Evolutionary conservation across 1,140 invertebrate genomes (phyloP).

Genomic region (Sinonovacula constricta): DNA sequence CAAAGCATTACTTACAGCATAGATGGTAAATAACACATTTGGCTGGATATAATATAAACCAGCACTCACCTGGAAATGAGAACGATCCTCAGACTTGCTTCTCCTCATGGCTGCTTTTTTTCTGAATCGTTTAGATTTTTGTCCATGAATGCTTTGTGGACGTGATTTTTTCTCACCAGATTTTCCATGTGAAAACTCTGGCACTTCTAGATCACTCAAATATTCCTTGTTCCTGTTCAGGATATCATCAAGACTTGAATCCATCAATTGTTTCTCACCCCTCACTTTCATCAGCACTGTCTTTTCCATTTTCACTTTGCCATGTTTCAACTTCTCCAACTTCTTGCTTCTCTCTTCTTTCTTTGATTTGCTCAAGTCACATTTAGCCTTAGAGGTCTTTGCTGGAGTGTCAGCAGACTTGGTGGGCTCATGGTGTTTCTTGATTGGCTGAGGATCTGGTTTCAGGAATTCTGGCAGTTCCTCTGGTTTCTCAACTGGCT

Average conservation of each 20-base stretch:
- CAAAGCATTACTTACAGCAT: too few relatives aligned
- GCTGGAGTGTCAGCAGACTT: background rate
- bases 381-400: background rate
- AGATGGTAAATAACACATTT: too few relatives aligned
- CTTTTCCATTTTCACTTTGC: slow-evolving; percentile 1
- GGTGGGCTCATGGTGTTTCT: background rate
- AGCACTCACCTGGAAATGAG: slow-evolving; percentile 41
- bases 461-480: slow-evolving; percentile 2
- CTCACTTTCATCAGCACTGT: background rate
- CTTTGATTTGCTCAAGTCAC: background rate
- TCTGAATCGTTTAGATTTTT: slow-evolving; percentile 50
- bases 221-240: slow-evolving; percentile 58
- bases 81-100: slow-evolving; percentile 41
- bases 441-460: background rate
- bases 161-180: slow-evolving; percentile 32
- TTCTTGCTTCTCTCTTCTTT: background rate
- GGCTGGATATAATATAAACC: too few relatives aligned
- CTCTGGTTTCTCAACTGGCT: background rate
- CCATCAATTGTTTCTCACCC: slow-evolving; percentile 10
- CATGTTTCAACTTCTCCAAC: background rate
- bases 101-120: slow-evolving; percentile 35
- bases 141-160: slow-evolving; percentile 41
- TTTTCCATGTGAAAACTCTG: background rate
- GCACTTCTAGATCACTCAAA: slow-evolving; percentile 55
- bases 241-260: slow-evolving; percentile 58